These are phyloP conservation scores for Halcyon badia DNA, from an alignment of 2,797 vertebrate species.

Conservation along the genomic window DNA sequence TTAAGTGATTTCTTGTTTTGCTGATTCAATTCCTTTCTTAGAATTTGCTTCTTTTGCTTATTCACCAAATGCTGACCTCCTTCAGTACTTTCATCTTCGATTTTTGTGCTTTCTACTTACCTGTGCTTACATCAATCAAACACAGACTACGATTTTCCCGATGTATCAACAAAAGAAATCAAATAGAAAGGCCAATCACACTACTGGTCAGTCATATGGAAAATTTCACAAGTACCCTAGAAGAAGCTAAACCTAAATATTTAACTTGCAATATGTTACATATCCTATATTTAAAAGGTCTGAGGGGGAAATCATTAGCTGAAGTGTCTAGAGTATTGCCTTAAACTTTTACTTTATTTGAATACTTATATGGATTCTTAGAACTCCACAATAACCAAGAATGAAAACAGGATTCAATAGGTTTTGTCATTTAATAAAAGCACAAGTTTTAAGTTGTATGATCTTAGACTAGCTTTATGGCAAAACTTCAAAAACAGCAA, in stretches of 20 bases:
- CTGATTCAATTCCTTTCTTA: background rate
- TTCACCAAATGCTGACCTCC: background rate
- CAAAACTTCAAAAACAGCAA: background rate
- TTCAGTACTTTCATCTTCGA: background rate
- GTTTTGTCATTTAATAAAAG: background rate
- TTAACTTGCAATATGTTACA: background rate
- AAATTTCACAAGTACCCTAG: background rate
- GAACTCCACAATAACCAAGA: background rate
- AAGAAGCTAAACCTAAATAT: too few species aligned
- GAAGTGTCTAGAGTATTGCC: background rate
- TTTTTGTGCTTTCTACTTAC: constrained; percentile 7
- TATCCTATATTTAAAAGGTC: background rate
- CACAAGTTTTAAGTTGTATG: background rate
- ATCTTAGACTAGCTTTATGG: background rate
- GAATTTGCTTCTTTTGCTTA: background rate
- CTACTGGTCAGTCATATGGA: fast-evolving
- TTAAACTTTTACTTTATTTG: background rate
- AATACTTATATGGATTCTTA: background rate
- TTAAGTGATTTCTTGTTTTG: background rate
- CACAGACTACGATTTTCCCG: background rate
- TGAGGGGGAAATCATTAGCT: background rate
- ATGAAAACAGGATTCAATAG: background rate
- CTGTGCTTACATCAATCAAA: background rate
- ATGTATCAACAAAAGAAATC: background rate
- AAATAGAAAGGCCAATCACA: background rate